Base-by-base conservation (phyloP, 2,888 invertebrate species). In the Nemotelus pantherinus region DNA sequence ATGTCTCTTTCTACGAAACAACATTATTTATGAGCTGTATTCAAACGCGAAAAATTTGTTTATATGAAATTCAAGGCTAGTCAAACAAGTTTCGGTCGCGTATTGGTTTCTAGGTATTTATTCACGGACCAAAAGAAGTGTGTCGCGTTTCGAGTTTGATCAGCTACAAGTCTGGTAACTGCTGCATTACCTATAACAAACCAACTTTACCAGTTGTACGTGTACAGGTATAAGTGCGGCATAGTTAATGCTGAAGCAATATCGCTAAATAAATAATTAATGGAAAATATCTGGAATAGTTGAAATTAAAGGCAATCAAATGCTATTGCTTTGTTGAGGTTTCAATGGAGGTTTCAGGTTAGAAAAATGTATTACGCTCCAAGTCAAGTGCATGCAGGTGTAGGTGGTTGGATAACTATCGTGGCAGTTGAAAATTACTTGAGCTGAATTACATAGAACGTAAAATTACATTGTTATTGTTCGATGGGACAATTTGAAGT, bases 21-120 rank as follows among this genome's bases (percentile, higher is more conserved):
- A 25, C 50, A 47, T 70, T 70, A 70, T 55, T 70, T 70, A 70
- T 70, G 41, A 10, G 9, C 43, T 43, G 6, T 63, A 43, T 39
- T 50, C 39, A 9, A 47, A 47, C 70, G 55, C 41, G n/a, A 68
- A 77, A 74, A 68, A 41, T 60, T 9, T 63, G 58, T 60, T 58
- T n/a, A 63, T 60, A 44, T 63, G 60, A 55, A 74, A 74, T 77
- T 77, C 79, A 79, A 79, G 79, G 79, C 79, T 79, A 77, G 77
- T 74, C 43, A 63, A 63, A 79, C 79, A 68, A 74, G 79, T 79
- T 79, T 78, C 58, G 43, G 55, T 68, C 78, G 67, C 48, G 45
- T 58, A 44, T 70, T 48, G 75, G 57, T 65, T 78, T 77, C 41
- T 57, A 48, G 63, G 48, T 74, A 63, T 43, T 63, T 63, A 43